Conservation (phyloP, 2,797 vertebrate genomes). For the Vultur gryphus region DNA sequence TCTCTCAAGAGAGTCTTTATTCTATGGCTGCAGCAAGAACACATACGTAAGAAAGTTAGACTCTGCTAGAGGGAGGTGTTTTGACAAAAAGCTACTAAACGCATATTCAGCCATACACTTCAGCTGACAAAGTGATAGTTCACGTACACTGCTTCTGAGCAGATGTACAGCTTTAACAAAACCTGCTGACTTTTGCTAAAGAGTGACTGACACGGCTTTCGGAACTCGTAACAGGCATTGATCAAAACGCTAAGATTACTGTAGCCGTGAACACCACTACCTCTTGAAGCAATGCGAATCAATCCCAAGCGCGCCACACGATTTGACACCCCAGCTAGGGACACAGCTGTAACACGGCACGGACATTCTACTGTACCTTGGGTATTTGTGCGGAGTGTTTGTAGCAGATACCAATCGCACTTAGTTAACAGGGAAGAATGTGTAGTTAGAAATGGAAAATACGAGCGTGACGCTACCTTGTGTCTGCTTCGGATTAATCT, state of each 20-base stretch:
- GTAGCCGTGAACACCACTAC: neutral
- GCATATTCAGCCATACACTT: neutral
- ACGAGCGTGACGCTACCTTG: neutral
- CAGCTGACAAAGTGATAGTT: neutral
- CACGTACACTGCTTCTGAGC: neutral
- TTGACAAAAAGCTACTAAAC: neutral
- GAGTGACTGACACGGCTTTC: neutral
- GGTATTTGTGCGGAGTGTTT: fast-evolving
- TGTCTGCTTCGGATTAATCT: neutral
- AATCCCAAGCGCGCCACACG: neutral
- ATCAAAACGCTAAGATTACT: neutral
- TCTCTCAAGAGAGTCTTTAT: neutral
- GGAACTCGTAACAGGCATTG: neutral
- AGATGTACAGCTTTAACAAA: neutral
- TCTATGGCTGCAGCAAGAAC: neutral
- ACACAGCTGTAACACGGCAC: neutral
- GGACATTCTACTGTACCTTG: neutral
- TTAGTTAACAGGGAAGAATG: neutral
- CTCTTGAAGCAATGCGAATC: neutral
- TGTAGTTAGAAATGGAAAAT: neutral
- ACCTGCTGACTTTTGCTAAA: neutral
- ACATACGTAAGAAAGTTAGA: no score
- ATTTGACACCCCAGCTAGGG: neutral
- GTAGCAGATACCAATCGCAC: neutral
- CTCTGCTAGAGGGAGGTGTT: neutral